Base-by-base conservation (phyloP, 2,113 vertebrate species). In the Phyllostomus discolor region DNA sequence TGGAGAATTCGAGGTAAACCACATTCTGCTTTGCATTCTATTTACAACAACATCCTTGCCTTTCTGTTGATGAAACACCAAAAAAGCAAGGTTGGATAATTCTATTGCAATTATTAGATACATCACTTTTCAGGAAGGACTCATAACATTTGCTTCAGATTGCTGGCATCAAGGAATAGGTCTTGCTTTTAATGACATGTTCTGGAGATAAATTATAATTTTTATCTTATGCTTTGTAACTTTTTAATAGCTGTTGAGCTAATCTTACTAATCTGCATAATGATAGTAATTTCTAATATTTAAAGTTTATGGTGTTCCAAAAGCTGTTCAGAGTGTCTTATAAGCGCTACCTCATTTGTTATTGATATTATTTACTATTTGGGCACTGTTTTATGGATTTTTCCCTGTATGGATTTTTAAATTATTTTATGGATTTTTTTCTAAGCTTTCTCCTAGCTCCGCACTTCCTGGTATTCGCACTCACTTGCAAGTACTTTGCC, bases 1-100 rank as follows among this genome's bases (percentile, higher is more conserved):
- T 81, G 91, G 15, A 50, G 90, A 11, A 97, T 90, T 97, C 7
- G 28, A 52, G 91, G 16, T 84, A 89, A 90, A 92, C 75, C 0
- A 20, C 35, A 72, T 79, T 88, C 28, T 91, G 12, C 50, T 91
- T 95, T 94, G 33, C 43, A 22, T 70, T 92, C 35, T 81, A 81
- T 54, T 31, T 67, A 28, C 4, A 79, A 35, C 59, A 72, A 50
- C 26, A 64, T 83, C 79, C 46, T 84, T 80, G 35, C 28, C 26
- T 26, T 69, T 70, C 16, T 5, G 26, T 81, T 78, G 67, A 78
- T 83, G 22, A 80, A 69, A 2, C 69, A 41, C 46, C 94, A 93
- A 91, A 81, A 10, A 54, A 24, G 72, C 89, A 93, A 91, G 4
- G 93, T 28, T 28, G 83, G 28, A 92, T 79, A 57, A 2, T 54